phyloP scores from a whole-genome alignment of 2,797 vertebrate genomes.

The Falco cherrug region DNA sequence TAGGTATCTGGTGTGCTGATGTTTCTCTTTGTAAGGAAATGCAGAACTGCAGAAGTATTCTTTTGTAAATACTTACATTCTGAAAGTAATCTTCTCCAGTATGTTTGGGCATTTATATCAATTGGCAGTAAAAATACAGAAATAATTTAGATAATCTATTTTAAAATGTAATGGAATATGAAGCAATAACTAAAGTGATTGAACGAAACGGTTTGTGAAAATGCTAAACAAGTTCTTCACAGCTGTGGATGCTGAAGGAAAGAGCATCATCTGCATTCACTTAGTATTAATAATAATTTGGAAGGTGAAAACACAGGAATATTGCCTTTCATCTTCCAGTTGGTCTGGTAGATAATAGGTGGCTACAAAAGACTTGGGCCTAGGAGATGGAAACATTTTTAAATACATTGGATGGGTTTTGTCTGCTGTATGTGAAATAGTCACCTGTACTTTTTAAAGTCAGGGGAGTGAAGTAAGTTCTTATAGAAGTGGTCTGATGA shows the following conservation, averaged over 20 bases:
- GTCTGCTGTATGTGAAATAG: neutral
- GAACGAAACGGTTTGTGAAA: neutral
- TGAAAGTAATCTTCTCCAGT: constrained; percentile 1
- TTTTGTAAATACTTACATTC: constrained; percentile 10
- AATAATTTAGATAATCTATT: constrained; percentile 5
- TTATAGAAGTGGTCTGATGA: neutral
- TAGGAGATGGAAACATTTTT: neutral
- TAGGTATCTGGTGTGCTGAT: neutral
- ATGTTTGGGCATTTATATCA: neutral
- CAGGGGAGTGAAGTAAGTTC: neutral
- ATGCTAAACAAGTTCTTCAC: neutral
- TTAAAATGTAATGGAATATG: neutral
- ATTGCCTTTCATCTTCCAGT: neutral
- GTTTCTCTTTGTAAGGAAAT: constrained; percentile 13
- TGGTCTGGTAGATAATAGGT: neutral
- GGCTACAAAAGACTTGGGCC: neutral
- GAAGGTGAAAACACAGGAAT: neutral
- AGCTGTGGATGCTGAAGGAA: neutral
- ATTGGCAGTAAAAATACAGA: constrained; percentile 7
- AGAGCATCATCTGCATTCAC: neutral
- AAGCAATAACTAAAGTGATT: neutral
- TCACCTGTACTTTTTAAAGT: neutral
- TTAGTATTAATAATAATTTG: neutral
- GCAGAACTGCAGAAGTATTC: neutral
- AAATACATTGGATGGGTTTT: neutral